Percentiles rank a stretch among this genome's conserved stretches.
These are phyloP conservation scores for Macrosiphum euphorbiae DNA, from an alignment of 2,888 invertebrate genomes.

Conservation along the genomic window DNA sequence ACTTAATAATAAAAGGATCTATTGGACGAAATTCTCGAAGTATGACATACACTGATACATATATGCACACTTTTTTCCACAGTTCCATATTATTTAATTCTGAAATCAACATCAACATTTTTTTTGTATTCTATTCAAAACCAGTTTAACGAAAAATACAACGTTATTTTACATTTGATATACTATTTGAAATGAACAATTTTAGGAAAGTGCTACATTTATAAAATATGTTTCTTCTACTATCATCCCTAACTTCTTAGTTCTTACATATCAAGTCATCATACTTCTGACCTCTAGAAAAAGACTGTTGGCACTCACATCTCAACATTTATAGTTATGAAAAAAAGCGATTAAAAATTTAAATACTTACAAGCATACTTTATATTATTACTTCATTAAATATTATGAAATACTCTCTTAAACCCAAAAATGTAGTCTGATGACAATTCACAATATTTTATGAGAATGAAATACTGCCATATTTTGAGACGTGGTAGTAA, in stretches of 20 bases:
- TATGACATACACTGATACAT: conserved; percentile 82
- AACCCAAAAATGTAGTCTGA: too few species aligned
- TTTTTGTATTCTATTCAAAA: background rate
- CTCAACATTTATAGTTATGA: too few species aligned
- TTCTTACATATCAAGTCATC: too few species aligned
- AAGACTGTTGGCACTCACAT: too few species aligned
- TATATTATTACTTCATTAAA: too few species aligned
- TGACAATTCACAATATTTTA: too few species aligned
- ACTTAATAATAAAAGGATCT: conserved; percentile 87
- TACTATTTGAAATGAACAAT: background rate
- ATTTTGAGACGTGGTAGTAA: too few species aligned
- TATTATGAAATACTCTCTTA: too few species aligned
- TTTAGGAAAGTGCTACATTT: background rate
- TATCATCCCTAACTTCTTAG: background rate
- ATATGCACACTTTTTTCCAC: conserved; percentile 50
- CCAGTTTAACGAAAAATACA: background rate
- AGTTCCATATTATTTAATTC: conserved; percentile 32
- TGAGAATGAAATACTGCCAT: too few species aligned
- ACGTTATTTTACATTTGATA: background rate
- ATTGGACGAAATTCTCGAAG: conserved; percentile 87
- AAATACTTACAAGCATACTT: too few species aligned
- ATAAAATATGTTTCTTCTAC: background rate
- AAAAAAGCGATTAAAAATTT: too few species aligned
- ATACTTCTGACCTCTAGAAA: too few species aligned
- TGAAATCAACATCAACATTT: background rate